These are phyloP conservation scores for Spatulosminthurus flaviceps DNA, from an alignment of 2,888 invertebrate genomes.

Conservation along the genomic window DNA sequence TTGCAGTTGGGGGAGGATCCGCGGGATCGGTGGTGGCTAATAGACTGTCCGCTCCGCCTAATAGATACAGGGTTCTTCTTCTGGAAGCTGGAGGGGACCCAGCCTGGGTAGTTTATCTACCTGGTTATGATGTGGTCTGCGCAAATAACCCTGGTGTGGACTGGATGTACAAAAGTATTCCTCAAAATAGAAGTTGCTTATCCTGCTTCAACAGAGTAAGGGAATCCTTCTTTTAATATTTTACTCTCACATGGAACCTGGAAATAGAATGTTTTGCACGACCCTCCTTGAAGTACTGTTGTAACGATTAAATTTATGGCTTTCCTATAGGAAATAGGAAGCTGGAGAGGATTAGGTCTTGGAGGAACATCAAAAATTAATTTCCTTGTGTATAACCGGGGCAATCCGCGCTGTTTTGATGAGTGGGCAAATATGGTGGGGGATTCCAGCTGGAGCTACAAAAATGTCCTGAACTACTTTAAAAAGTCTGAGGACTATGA, in stretches of 20 bases:
- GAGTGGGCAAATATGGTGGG: slow-evolving; percentile 53
- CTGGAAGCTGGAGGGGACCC: slow-evolving; percentile 57
- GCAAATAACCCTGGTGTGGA: slow-evolving; percentile 54
- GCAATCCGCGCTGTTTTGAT: slow-evolving; percentile 53
- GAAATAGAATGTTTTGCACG: no score
- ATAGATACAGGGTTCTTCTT: slow-evolving; percentile 51
- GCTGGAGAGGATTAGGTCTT: slow-evolving; percentile 50
- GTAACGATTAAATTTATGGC: neutral
- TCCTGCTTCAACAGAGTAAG: slow-evolving; percentile 52
- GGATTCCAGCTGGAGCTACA: slow-evolving; percentile 53
- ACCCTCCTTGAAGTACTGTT: slow-evolving; percentile 3
- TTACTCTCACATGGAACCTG: no score
- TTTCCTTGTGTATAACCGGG: slow-evolving; percentile 55
- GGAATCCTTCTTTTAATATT: no score
- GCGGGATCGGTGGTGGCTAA: slow-evolving; percentile 53
- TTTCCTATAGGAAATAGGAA: neutral
- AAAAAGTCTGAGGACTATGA: slow-evolving; percentile 57
- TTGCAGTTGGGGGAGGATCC: slow-evolving; percentile 50
- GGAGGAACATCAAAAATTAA: slow-evolving; percentile 56
- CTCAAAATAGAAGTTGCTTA: slow-evolving; percentile 53
- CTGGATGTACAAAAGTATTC: slow-evolving; percentile 56
- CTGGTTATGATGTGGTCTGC: slow-evolving; percentile 52
- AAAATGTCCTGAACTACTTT: slow-evolving; percentile 53
- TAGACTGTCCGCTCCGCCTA: slow-evolving; percentile 51
- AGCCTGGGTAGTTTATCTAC: slow-evolving; percentile 48